Evolutionary conservation across 2,888 invertebrate species (phyloP).

Genomic region (Girardia tigrina): DNA sequence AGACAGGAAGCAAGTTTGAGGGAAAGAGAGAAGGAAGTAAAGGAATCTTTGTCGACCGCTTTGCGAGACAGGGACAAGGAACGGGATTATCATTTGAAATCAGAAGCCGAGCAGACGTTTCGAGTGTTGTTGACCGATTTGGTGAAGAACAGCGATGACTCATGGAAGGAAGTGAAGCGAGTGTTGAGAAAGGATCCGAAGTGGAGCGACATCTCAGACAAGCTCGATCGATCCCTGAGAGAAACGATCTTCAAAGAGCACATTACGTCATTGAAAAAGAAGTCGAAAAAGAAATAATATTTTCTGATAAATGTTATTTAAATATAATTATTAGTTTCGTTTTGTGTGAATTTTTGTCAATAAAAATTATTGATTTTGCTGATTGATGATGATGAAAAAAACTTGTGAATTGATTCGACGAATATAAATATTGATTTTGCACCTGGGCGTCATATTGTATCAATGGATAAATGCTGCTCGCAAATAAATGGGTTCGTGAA

Average conservation of each 20-base stretch:
- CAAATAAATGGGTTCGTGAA: too few species aligned
- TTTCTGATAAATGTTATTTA: conserved; percentile 1
- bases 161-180: conserved; percentile 89
- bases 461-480: too few species aligned
- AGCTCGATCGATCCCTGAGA: conserved; percentile 76
- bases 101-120: conserved; percentile 88
- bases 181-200: conserved; percentile 83
- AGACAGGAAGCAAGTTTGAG: conserved; percentile 81
- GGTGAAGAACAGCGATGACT: conserved; percentile 75
- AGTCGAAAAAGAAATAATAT: conserved; percentile 43
- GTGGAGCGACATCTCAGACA: conserved; percentile 69
- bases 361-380: too few species aligned
- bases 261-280: conserved; percentile 65
- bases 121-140: conserved; percentile 82
- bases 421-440: too few species aligned
- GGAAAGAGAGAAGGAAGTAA: conserved; percentile 81
- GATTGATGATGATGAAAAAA: too few species aligned
- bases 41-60: conserved; percentile 75
- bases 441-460: too few species aligned
- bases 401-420: too few species aligned
- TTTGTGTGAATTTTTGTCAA: too few species aligned
- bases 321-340: conserved; percentile 13
- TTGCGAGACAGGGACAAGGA: conserved; percentile 90
- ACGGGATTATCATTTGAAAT: conserved; percentile 81
- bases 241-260: conserved; percentile 83